Evolutionary conservation across 2,888 invertebrate species (phyloP).

Genomic region (Nomada flava): DNA sequence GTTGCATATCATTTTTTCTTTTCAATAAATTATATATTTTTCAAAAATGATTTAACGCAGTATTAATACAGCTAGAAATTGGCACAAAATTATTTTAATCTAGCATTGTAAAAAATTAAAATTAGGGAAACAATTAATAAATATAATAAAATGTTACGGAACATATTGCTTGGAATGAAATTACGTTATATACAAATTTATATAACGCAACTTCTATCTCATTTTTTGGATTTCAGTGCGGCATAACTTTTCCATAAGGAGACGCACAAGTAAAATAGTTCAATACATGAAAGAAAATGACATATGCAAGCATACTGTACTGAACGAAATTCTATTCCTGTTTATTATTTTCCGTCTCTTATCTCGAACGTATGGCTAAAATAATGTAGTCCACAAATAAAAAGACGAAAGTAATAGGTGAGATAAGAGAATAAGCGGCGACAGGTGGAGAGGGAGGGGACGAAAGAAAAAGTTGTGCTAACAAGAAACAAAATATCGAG

Average conservation of each 20-base stretch:
- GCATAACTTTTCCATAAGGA: conserved; percentile 1
- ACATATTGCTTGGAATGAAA: no score
- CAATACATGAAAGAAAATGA: conserved; percentile 10
- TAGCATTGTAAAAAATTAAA: conserved; percentile 4
- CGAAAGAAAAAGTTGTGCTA: neutral
- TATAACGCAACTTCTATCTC: no score
- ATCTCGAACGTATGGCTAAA: conserved; percentile 23
- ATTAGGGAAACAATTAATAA: neutral
- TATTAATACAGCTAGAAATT: neutral
- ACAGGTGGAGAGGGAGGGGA: neutral
- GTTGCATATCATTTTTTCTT: neutral
- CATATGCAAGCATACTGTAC: conserved; percentile 36
- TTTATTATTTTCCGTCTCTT: conserved; percentile 30
- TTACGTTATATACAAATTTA: no score
- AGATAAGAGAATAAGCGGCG: conserved; percentile 12
- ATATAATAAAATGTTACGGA: neutral
- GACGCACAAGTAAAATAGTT: neutral
- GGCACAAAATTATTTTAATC: neutral
- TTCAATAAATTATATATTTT: neutral
- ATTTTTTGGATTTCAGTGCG: neutral
- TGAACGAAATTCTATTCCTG: conserved; percentile 9
- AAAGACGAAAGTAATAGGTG: conserved; percentile 14
- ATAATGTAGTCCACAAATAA: conserved; percentile 12
- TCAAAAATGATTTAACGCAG: neutral
- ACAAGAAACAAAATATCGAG: conserved; percentile 7